A percentile compares a stretch with the other conserved stretches of the same genome.
Evolutionary conservation across 2,797 vertebrate species (phyloP).

Genomic region (Bovichtus variegatus): DNA sequence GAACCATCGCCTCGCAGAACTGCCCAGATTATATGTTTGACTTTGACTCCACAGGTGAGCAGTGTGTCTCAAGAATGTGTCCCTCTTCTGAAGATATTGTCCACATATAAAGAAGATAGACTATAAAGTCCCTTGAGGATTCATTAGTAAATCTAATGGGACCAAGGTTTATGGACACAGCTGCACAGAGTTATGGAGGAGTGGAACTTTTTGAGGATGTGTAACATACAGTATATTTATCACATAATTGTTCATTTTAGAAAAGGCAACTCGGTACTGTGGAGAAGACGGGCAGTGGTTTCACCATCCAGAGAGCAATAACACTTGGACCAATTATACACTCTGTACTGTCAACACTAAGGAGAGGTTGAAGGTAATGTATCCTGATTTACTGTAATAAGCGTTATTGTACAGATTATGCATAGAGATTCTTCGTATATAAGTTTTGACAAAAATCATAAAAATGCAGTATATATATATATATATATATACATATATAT

Average conservation of each 20-base stretch:
- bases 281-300: conserved; percentile 93
- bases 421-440: background rate
- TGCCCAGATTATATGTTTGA: conserved; percentile 92
- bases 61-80: background rate
- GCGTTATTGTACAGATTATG: background rate
- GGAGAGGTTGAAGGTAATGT: conserved; percentile 89
- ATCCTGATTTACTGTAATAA: background rate
- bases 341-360: conserved; percentile 89
- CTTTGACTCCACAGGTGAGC: conserved; percentile 89
- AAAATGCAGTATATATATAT: conserved; percentile 2
- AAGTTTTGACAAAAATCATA: background rate
- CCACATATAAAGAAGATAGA: background rate
- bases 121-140: conserved; percentile 1
- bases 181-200: background rate
- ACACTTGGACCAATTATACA: conserved; percentile 94
- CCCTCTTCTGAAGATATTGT: background rate
- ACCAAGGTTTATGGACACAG: background rate
- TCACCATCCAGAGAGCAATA: conserved; percentile 90
- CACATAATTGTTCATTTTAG: conserved; percentile 70
- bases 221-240: background rate
- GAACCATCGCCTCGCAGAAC: conserved; percentile 83
- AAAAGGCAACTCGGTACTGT: conserved; percentile 91
- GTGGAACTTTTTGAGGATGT: background rate
- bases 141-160: background rate
- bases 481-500: no score